These are phyloP conservation scores for Eristalis tenax DNA, from an alignment of 2,888 invertebrate genomes.

Conservation along the genomic window DNA sequence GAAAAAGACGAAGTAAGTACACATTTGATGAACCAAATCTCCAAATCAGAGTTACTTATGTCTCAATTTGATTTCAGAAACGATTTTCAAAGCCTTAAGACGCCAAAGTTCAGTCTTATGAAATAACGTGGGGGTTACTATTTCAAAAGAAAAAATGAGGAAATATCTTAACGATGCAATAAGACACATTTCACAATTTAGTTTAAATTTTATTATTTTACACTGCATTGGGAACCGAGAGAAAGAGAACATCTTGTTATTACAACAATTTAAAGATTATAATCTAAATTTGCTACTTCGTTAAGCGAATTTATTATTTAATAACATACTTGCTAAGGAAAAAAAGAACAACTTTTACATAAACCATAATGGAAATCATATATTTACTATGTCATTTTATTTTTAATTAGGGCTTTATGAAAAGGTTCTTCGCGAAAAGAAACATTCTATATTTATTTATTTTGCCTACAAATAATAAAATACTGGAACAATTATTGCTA, in stretches of 20 bases:
- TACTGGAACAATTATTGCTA: not conserved
- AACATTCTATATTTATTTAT: conserved; percentile 1
- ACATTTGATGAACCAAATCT: not conserved
- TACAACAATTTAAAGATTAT: not conserved
- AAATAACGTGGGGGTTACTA: not conserved
- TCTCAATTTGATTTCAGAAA: conserved; percentile 38
- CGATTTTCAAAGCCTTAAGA: conserved; percentile 59
- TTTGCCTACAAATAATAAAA: not conserved
- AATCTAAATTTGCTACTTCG: not conserved
- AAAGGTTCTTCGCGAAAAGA: not conserved
- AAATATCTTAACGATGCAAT: conserved; percentile 45
- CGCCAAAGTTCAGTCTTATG: not conserved
- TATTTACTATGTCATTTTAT: not conserved
- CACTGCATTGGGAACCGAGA: conserved; percentile 31
- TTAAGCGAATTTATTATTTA: not conserved
- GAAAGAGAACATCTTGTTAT: not conserved
- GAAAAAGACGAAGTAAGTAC: conserved; percentile 78
- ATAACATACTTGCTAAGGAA: not conserved
- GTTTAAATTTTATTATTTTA: conserved; percentile 38
- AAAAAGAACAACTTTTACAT: not conserved
- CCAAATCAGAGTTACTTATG: not conserved
- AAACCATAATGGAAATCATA: not conserved
- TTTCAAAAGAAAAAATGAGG: conserved; percentile 19
- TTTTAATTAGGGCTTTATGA: not conserved
- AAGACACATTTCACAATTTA: conserved; percentile 26